These are phyloP conservation scores for Neopelma chrysocephalum DNA, from an alignment of 2,797 vertebrate species.

Conservation along the genomic window DNA sequence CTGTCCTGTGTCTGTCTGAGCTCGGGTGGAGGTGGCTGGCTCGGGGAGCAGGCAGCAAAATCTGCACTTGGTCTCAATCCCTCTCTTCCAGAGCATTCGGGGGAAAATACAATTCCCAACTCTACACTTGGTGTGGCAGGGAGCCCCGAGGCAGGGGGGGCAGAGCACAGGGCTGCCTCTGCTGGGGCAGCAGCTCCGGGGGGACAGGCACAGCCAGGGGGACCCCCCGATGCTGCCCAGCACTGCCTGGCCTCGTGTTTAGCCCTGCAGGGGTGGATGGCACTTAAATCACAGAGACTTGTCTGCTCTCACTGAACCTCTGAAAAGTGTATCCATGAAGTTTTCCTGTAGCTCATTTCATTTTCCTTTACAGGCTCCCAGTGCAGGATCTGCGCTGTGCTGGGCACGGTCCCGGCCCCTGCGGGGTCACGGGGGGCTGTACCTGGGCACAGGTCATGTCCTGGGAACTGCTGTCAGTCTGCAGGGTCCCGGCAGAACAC, in stretches of 20 bases:
- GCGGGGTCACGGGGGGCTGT: neutral
- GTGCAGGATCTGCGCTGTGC: neutral
- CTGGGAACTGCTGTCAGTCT: neutral
- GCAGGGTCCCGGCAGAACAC: neutral
- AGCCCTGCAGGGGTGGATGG: neutral
- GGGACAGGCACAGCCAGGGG: neutral
- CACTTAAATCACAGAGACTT: neutral
- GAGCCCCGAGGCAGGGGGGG: neutral
- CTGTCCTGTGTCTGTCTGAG: neutral
- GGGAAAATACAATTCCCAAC: neutral
- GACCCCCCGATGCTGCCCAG: neutral
- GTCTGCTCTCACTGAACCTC: neutral
- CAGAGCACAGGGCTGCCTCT: neutral
- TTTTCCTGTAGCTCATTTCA: neutral
- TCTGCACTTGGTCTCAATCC: rapidly evolving
- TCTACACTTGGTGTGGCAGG: rapidly evolving
- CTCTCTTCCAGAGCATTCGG: neutral
- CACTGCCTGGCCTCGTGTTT: rapidly evolving
- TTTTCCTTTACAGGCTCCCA: neutral
- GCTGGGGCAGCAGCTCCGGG: neutral
- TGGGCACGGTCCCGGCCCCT: rapidly evolving
- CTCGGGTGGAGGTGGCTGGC: neutral
- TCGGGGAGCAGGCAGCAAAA: neutral
- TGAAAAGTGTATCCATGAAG: neutral
- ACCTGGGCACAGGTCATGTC: rapidly evolving